Percentiles rank a stretch among this genome's conserved stretches.
Evolutionary conservation across 2,113 vertebrate species (phyloP).

Genomic region (Alectura lathami): DNA sequence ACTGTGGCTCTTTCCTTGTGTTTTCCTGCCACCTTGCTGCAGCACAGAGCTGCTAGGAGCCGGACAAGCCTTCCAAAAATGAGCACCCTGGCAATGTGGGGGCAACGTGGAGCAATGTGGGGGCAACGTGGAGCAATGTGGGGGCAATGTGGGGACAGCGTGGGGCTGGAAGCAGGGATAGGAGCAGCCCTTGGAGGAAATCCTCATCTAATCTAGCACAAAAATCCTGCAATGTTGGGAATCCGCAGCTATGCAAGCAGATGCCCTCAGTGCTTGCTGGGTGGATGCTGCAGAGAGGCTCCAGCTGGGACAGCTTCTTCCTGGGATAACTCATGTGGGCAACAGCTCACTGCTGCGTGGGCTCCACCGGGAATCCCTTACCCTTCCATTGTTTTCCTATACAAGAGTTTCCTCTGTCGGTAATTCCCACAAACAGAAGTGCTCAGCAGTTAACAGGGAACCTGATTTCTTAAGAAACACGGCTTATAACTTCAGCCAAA

Average conservation of each 20-base stretch:
- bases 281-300: not conserved
- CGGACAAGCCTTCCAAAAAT: not conserved
- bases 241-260: not conserved
- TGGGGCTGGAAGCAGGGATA: not conserved
- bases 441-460: not conserved
- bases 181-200: not conserved
- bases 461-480: not conserved
- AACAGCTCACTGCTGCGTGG: accelerated
- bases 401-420: not conserved
- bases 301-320: not conserved
- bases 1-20: accelerated
- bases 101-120: not conserved
- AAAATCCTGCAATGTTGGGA: not conserved
- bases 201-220: accelerated
- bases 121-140: accelerated
- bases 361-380: not conserved
- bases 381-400: not conserved
- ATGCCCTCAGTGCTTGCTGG: not conserved
- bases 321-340: accelerated
- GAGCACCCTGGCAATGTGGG: not conserved
- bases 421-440: not conserved
- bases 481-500: not conserved
- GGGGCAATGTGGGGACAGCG: not conserved
- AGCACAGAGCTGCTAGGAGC: not conserved
- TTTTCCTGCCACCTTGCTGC: constrained; percentile 42